Percentiles rank a stretch among this genome's conserved stretches.
Conservation (phyloP, 1,140 invertebrate genomes). For the Caenorhabditis elegans region DNA sequence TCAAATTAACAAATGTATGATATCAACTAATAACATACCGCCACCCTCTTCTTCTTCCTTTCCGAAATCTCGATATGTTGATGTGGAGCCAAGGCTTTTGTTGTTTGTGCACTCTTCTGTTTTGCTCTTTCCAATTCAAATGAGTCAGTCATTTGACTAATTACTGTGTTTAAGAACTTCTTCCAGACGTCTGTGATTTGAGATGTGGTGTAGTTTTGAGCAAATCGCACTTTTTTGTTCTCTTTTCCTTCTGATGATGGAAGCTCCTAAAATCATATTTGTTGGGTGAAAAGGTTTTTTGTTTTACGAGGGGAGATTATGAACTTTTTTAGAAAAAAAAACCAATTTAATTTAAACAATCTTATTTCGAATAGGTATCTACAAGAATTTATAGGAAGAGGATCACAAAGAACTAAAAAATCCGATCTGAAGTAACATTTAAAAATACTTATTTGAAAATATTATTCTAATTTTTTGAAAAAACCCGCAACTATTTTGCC, state of each 20-base stretch:
- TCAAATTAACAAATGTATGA: neutral
- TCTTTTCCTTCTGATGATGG: conserved; percentile 33
- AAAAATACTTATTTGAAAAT: no score
- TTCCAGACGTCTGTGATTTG: conserved; percentile 48
- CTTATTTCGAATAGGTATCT: no score
- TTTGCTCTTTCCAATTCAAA: conserved; percentile 50
- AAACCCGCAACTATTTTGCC: no score
- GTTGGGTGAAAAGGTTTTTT: no score
- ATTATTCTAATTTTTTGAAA: no score
- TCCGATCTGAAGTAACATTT: no score
- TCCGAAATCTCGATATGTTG: conserved; percentile 43
- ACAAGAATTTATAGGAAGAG: no score
- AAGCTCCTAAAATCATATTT: conserved; percentile 29
- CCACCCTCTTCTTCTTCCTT: conserved; percentile 44
- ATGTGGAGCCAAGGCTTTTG: conserved; percentile 48
- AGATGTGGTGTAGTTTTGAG: conserved; percentile 44
- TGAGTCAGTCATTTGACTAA: conserved; percentile 48
- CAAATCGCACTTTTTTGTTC: conserved; percentile 49
- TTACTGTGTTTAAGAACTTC: conserved; percentile 44
- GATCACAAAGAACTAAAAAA: no score
- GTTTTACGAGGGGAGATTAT: no score
- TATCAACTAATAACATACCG: conserved; percentile 1
- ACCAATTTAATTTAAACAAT: no score
- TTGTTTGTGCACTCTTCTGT: conserved; percentile 38
- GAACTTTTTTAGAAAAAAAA: no score